These are phyloP conservation scores for Araneus ventricosus DNA, from an alignment of 1,140 invertebrate species.

Conservation along the genomic window DNA sequence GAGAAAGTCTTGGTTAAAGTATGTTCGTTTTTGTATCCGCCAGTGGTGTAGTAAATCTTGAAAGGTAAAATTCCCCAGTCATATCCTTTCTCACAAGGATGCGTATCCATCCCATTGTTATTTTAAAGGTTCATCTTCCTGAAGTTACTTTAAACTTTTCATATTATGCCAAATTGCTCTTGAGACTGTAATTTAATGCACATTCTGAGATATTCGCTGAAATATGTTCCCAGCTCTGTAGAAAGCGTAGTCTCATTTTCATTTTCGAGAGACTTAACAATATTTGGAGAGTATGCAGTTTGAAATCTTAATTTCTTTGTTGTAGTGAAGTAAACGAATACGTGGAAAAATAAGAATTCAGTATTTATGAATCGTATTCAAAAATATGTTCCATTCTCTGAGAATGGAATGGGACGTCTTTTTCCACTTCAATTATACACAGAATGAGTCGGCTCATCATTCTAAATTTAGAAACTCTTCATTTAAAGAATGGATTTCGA, in stretches of 20 bases:
- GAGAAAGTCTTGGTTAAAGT: background rate
- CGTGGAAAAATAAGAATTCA: no score
- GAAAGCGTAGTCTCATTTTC: background rate
- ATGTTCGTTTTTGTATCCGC: slow-evolving; percentile 9
- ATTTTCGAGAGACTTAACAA: background rate
- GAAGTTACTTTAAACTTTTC: slow-evolving; percentile 5
- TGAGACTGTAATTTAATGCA: slow-evolving; percentile 18
- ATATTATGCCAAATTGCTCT: background rate
- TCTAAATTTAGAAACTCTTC: no score
- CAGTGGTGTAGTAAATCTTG: background rate
- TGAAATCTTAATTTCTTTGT: no score
- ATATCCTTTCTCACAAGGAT: background rate
- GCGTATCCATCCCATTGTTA: background rate
- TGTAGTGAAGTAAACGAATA: no score
- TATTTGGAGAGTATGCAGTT: background rate
- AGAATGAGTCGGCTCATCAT: no score
- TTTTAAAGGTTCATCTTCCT: background rate
- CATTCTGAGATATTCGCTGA: background rate
- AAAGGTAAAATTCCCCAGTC: slow-evolving; percentile 3
- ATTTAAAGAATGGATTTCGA: no score
- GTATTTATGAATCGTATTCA: no score
- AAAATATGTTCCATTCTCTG: no score
- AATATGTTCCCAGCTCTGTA: background rate
- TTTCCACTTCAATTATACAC: no score
- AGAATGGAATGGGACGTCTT: no score